phyloP scores from a whole-genome alignment of 2,888 invertebrate species.

The Pseudanteris insignis region DNA sequence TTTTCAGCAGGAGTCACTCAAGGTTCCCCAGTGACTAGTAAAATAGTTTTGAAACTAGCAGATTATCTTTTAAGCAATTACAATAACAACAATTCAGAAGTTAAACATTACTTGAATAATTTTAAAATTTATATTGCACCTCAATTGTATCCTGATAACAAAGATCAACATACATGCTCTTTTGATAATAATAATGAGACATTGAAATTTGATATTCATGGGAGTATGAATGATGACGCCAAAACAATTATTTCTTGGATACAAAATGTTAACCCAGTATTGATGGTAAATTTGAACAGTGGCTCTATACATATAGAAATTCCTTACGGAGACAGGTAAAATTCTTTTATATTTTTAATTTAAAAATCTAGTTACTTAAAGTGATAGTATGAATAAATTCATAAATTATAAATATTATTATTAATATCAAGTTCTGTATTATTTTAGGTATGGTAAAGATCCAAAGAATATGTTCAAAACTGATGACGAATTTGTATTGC shows the following conservation, averaged over 20 bases:
- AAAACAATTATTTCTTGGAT: conserved; percentile 56
- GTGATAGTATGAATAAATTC: no score
- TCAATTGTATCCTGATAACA: conserved; percentile 52
- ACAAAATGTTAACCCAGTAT: conserved; percentile 52
- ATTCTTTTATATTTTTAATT: background rate
- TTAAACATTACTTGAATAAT: conserved; percentile 54
- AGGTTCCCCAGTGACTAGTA: conserved; percentile 57
- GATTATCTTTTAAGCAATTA: conserved; percentile 55
- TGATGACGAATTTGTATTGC: conserved; percentile 53
- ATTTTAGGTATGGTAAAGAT: conserved; percentile 36
- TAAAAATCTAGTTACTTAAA: no score
- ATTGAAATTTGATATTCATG: conserved; percentile 43
- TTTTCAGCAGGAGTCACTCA: conserved; percentile 57
- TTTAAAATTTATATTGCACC: conserved; percentile 59
- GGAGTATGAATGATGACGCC: conserved; percentile 47
- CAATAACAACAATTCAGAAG: conserved; percentile 44
- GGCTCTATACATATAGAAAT: conserved; percentile 61
- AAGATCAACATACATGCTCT: conserved; percentile 49
- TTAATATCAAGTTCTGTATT: no score
- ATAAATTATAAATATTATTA: no score
- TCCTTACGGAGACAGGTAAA: conserved; percentile 51
- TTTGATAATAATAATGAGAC: conserved; percentile 34
- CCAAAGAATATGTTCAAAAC: conserved; percentile 47
- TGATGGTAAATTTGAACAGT: conserved; percentile 58
- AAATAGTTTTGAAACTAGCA: conserved; percentile 56